Percentiles rank a stretch among this genome's conserved stretches.
phyloP scores from a whole-genome alignment of 2,113 vertebrate genomes.

The Pterocles orientalis region DNA sequence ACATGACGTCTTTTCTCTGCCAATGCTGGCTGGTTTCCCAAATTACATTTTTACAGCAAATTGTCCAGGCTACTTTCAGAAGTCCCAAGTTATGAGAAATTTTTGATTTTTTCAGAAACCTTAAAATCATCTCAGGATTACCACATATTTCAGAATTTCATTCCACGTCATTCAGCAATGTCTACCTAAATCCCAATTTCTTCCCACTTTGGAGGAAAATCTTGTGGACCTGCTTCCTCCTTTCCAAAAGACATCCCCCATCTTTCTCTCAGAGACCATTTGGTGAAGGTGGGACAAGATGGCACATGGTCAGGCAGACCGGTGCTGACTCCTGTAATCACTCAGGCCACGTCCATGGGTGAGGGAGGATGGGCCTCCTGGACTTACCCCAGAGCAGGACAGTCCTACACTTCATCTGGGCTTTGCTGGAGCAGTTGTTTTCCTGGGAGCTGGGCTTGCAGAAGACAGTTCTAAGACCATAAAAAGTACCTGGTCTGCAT shows the following conservation, averaged over 20 bases:
- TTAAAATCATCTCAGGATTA: background rate
- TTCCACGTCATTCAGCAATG: background rate
- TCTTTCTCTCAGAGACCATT: background rate
- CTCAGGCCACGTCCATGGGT: background rate
- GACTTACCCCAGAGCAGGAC: background rate
- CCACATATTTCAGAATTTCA: background rate
- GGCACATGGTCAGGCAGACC: background rate
- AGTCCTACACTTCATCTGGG: background rate
- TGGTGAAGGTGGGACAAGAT: background rate
- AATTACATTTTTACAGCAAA: background rate
- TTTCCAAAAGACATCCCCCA: background rate
- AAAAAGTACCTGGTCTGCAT: background rate
- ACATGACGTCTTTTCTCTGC: background rate
- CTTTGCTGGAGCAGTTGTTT: background rate
- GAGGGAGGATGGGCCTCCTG: background rate
- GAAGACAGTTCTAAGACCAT: background rate
- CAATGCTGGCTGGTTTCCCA: slow-evolving; percentile 3
- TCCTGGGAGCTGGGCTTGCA: background rate
- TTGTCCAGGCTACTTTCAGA: background rate
- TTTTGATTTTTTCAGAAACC: background rate
- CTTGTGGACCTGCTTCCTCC: background rate
- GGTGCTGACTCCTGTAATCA: background rate
- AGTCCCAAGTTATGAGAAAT: background rate
- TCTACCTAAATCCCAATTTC: background rate
- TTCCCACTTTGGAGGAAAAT: background rate